Conservation (phyloP, 2,113 vertebrate species). For the Empidonax traillii region DNA sequence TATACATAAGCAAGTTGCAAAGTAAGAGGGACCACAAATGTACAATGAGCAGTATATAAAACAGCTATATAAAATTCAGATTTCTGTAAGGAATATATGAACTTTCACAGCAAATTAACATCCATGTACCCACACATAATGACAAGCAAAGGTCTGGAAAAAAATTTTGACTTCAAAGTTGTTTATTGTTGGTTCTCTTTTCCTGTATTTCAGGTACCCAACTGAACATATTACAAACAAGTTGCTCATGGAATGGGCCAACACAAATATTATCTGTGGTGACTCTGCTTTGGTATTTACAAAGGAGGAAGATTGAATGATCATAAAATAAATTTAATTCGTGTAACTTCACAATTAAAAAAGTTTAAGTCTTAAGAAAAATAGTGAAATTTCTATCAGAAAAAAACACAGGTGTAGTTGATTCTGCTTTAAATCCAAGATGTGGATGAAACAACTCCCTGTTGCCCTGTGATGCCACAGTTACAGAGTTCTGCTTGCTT, state of each 20-base stretch:
- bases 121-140: background rate
- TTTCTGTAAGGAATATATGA: background rate
- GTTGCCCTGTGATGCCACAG: background rate
- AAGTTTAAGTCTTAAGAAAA: background rate
- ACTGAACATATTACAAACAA: background rate
- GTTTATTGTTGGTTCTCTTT: background rate
- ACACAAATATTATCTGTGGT: background rate
- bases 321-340: background rate
- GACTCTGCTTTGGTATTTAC: background rate
- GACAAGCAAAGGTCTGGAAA: background rate
- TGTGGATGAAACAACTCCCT: background rate
- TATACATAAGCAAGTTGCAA: background rate
- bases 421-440: background rate
- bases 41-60: background rate
- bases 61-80: background rate
- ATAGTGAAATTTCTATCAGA: background rate
- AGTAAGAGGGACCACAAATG: background rate
- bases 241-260: background rate
- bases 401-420: background rate
- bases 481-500: background rate
- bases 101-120: background rate
- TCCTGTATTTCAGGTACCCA: background rate
- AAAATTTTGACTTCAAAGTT: background rate
- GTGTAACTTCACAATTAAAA: background rate
- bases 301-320: background rate